Conservation (phyloP, 2,113 vertebrate species). For the Smithornis capensis region DNA sequence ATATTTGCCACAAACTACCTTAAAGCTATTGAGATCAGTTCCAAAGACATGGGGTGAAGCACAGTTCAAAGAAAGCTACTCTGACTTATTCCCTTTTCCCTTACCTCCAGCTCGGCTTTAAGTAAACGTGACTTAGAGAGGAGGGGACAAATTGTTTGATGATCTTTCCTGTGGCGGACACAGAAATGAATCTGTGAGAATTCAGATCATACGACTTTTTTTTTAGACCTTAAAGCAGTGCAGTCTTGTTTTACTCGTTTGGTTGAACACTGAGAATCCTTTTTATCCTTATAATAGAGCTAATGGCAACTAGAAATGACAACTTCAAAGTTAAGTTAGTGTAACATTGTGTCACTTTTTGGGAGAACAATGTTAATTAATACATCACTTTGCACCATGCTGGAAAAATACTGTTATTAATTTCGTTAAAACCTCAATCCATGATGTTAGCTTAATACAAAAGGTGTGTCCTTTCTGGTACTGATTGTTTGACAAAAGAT, state of each 20-base stretch:
- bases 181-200: neutral
- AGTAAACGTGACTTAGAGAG: neutral
- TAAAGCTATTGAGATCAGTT: neutral
- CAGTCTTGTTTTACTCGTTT: neutral
- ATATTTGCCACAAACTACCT: neutral
- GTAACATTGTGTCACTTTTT: slow-evolving; percentile 35
- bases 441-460: slow-evolving; percentile 29
- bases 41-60: neutral
- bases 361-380: slow-evolving; percentile 51
- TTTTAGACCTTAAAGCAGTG: neutral
- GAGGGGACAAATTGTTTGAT: neutral
- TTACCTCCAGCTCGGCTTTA: neutral
- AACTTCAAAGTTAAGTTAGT: slow-evolving; percentile 34
- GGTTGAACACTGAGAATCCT: neutral
- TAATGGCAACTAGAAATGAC: slow-evolving; percentile 30
- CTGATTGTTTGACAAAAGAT: slow-evolving; percentile 52
- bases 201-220: neutral
- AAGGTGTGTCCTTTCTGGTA: slow-evolving; percentile 54
- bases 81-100: neutral
- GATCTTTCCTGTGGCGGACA: neutral
- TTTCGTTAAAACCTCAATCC: slow-evolving; percentile 40
- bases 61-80: neutral
- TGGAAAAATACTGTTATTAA: slow-evolving; percentile 36
- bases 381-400: slow-evolving; percentile 26
- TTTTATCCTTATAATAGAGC: neutral